These are phyloP conservation scores for Apis laboriosa DNA, from an alignment of 1,140 invertebrate species.

Conservation along the genomic window DNA sequence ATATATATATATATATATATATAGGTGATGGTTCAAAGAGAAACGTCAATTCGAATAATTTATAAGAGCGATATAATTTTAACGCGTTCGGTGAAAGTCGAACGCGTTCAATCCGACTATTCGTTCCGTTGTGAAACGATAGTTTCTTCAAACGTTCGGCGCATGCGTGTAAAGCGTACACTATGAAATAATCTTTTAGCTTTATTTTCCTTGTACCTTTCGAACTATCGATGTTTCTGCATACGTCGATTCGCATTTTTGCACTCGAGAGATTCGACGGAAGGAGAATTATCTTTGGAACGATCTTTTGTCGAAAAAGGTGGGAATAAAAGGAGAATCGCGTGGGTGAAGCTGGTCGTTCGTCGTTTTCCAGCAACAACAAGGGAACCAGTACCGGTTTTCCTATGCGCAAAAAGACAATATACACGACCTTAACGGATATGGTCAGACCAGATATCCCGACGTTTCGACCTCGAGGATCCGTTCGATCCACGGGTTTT, in stretches of 20 bases:
- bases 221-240: too few species aligned
- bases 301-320: neutral
- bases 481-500: constrained; percentile 30
- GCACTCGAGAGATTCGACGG: neutral
- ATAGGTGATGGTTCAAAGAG: neutral
- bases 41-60: neutral
- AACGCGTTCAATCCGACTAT: neutral
- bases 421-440: constrained; percentile 70
- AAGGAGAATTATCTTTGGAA: neutral
- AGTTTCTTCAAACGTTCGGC: neutral
- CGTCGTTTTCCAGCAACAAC: constrained; percentile 46
- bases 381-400: constrained; percentile 64
- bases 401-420: constrained; percentile 68
- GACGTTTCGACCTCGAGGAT: constrained; percentile 47
- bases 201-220: neutral
- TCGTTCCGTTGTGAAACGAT: neutral
- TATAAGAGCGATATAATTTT: neutral
- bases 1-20: neutral
- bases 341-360: constrained; percentile 54
- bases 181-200: too few species aligned
- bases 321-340: neutral
- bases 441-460: constrained; percentile 70
- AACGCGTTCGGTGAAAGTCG: neutral
- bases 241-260: too few species aligned
- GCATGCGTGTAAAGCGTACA: neutral